Conservation (phyloP, 2,888 invertebrate genomes). For the Rutpela maculata region DNA sequence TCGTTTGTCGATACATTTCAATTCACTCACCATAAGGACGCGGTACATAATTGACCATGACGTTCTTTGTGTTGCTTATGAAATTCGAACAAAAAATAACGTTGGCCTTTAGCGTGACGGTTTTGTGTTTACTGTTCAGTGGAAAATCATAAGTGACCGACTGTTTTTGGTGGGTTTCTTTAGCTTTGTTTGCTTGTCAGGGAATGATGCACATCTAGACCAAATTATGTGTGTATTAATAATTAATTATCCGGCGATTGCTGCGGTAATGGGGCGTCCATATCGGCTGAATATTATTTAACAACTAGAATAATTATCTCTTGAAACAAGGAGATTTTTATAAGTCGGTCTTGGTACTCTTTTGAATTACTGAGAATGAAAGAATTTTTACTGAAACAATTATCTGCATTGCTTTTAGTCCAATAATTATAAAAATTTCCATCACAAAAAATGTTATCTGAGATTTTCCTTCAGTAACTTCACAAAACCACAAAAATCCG, state of each 20-base stretch:
- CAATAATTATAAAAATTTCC: no score
- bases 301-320: no score
- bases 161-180: neutral
- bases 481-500: no score
- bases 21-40: slow-evolving; percentile 33
- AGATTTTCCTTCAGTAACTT: no score
- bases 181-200: neutral
- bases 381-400: no score
- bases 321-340: no score
- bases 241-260: neutral
- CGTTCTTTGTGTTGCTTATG: slow-evolving; percentile 37
- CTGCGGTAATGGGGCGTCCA: neutral
- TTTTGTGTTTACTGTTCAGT: slow-evolving; percentile 26
- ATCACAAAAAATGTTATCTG: no score
- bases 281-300: neutral
- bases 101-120: slow-evolving; percentile 32
- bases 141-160: slow-evolving; percentile 16
- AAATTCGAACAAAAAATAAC: slow-evolving; percentile 34
- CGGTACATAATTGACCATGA: slow-evolving; percentile 40
- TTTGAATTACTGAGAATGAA: no score
- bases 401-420: no score
- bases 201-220: neutral
- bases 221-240: neutral
- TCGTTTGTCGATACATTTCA: slow-evolving; percentile 33
- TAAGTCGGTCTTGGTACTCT: no score